phyloP scores from a whole-genome alignment of 2,888 invertebrate genomes.

The Spodoptera exigua region DNA sequence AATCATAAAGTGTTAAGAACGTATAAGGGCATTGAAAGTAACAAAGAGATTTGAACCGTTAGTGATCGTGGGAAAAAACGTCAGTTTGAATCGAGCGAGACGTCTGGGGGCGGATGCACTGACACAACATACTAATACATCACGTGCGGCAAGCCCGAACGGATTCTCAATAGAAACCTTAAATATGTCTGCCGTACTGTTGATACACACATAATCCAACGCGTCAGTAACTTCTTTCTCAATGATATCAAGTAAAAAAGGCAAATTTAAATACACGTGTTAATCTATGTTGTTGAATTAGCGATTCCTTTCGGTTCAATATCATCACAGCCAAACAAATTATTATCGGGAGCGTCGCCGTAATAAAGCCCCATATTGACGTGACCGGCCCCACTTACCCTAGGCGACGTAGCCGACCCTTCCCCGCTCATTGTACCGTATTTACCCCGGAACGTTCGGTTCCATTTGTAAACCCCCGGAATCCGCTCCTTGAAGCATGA shows the following conservation, averaged over 20 bases:
- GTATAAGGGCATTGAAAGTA: conserved; percentile 48
- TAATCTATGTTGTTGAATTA: conserved; percentile 34
- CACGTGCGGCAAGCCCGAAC: conserved; percentile 76
- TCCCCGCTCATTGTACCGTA: conserved; percentile 86
- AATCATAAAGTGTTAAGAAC: conserved; percentile 32
- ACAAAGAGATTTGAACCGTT: conserved; percentile 75
- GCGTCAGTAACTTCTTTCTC: conserved; percentile 19
- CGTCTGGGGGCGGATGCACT: conserved; percentile 79
- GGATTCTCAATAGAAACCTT: conserved; percentile 57
- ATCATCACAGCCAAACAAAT: conserved; percentile 79
- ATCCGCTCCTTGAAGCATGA: conserved; percentile 88
- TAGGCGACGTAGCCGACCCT: conserved; percentile 82
- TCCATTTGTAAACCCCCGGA: conserved; percentile 87
- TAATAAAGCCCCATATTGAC: conserved; percentile 87
- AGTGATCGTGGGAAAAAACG: conserved; percentile 84
- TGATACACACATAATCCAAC: conserved; percentile 3
- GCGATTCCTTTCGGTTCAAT: conserved; percentile 53
- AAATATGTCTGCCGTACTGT: conserved; percentile 28
- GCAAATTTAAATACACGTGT: conserved; percentile 3
- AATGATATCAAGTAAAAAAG: conserved; percentile 1
- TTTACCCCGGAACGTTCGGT: conserved; percentile 87
- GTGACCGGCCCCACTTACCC: conserved; percentile 88
- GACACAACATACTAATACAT: conserved; percentile 72
- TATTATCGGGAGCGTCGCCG: conserved; percentile 80
- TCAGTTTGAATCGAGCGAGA: conserved; percentile 75